These are phyloP conservation scores for Poeciliopsis infans DNA, from an alignment of 2,797 vertebrate species.

Conservation along the genomic window DNA sequence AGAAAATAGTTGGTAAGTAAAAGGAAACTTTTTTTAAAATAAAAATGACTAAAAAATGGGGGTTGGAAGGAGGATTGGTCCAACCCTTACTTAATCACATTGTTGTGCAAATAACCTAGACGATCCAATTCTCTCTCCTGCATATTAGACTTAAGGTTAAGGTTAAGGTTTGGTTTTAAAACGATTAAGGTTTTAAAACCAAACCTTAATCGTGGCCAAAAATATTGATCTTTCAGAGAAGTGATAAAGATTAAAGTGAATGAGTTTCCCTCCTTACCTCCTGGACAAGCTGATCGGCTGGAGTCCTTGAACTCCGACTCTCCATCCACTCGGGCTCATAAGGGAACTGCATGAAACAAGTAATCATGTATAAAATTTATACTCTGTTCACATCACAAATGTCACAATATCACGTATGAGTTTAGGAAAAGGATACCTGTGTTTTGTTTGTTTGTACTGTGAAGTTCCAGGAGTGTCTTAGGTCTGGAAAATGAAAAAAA, in stretches of 20 bases:
- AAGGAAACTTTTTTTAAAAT: not conserved
- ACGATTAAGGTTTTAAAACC: too few species aligned
- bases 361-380: not conserved
- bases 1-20: not conserved
- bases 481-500: constrained; percentile 37
- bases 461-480: constrained; percentile 62
- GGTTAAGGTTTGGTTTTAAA: too few species aligned
- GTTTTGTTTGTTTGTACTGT: constrained; percentile 72
- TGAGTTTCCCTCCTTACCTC: constrained; percentile 77
- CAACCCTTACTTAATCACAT: too few species aligned
- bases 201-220: not conserved
- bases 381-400: not conserved
- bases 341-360: constrained; percentile 67
- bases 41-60: not conserved
- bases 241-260: not conserved
- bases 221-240: too few species aligned
- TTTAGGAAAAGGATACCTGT: constrained; percentile 64
- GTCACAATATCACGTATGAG: not conserved
- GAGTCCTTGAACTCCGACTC: constrained; percentile 52
- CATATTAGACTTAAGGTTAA: not conserved
- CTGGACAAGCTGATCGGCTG: constrained; percentile 84
- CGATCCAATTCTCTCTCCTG: not conserved
- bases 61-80: too few species aligned
- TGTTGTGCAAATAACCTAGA: not conserved
- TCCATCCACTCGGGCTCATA: constrained; percentile 59